Conservation (phyloP, 1,140 invertebrate genomes). For the Venturia canescens region DNA sequence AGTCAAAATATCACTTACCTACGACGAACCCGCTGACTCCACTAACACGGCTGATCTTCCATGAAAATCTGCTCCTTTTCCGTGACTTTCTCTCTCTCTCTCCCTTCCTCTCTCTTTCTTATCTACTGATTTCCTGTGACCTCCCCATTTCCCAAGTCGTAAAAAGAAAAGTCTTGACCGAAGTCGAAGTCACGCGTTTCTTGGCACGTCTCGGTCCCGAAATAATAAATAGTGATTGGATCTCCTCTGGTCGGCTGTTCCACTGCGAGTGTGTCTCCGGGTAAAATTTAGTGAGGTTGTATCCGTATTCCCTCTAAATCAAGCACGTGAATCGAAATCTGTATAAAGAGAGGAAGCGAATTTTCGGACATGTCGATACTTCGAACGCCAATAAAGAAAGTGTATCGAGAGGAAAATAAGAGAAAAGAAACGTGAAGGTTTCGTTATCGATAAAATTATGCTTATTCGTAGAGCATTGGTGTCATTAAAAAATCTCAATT, state of each 20-base stretch:
- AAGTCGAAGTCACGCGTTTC: constrained; percentile 12
- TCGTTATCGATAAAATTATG: no score
- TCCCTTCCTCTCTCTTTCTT: not conserved
- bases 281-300: constrained; percentile 1
- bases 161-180: constrained; percentile 5
- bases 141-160: not conserved
- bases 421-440: no score
- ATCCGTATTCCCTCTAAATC: not conserved
- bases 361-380: no score
- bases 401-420: no score
- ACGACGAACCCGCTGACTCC: not conserved
- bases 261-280: not conserved
- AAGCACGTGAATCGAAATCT: not conserved
- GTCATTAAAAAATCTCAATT: no score
- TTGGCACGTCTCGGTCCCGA: constrained; percentile 22
- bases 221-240: constrained; percentile 50
- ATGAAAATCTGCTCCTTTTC: not conserved
- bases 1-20: constrained; percentile 64
- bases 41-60: not conserved
- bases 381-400: no score
- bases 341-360: not conserved
- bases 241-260: constrained; percentile 14
- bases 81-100: not conserved
- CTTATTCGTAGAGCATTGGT: no score
- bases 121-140: no score